Conservation (phyloP, 1,140 invertebrate genomes). For the Aradophagus sp. region DNA sequence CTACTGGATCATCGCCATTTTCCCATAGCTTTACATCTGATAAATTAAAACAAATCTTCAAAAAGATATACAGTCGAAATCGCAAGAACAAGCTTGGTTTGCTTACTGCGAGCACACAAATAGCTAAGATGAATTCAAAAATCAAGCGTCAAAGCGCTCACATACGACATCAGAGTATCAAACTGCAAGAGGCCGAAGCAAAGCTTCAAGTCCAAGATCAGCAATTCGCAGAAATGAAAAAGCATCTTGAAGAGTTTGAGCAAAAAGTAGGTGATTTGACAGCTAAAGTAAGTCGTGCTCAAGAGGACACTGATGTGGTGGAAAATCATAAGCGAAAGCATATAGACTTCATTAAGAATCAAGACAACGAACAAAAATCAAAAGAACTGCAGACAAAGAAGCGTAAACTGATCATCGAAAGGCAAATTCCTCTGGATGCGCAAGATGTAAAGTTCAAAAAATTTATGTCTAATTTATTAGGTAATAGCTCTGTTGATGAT, state of each 20-base stretch:
- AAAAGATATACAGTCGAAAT: slow-evolving; percentile 66
- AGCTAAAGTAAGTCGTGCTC: slow-evolving; percentile 73
- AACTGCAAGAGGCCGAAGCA: slow-evolving; percentile 73
- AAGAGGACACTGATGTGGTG: slow-evolving; percentile 69
- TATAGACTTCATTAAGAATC: slow-evolving; percentile 60
- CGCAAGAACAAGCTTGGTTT: slow-evolving; percentile 68
- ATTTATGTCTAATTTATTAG: slow-evolving; percentile 67
- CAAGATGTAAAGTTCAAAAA: slow-evolving; percentile 72
- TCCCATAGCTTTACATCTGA: slow-evolving; percentile 64
- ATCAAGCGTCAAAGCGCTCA: slow-evolving; percentile 67
- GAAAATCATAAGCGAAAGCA: slow-evolving; percentile 66
- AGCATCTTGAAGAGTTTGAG: slow-evolving; percentile 77
- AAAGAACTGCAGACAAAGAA: slow-evolving; percentile 70
- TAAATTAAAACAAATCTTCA: slow-evolving; percentile 68
- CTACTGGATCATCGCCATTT: slow-evolving; percentile 41
- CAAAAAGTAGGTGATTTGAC: slow-evolving; percentile 76
- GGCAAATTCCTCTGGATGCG: slow-evolving; percentile 65
- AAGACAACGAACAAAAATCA: slow-evolving; percentile 49
- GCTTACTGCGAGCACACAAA: slow-evolving; percentile 58
- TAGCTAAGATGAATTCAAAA: slow-evolving; percentile 66
- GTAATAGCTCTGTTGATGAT: slow-evolving; percentile 33
- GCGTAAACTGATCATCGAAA: slow-evolving; percentile 71
- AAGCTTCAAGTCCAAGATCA: slow-evolving; percentile 75
- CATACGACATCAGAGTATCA: slow-evolving; percentile 72
- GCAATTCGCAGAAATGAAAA: slow-evolving; percentile 75